Percentiles rank a stretch among this genome's conserved stretches.
phyloP scores from a whole-genome alignment of 2,797 vertebrate species.

The Monodelphis domestica region DNA sequence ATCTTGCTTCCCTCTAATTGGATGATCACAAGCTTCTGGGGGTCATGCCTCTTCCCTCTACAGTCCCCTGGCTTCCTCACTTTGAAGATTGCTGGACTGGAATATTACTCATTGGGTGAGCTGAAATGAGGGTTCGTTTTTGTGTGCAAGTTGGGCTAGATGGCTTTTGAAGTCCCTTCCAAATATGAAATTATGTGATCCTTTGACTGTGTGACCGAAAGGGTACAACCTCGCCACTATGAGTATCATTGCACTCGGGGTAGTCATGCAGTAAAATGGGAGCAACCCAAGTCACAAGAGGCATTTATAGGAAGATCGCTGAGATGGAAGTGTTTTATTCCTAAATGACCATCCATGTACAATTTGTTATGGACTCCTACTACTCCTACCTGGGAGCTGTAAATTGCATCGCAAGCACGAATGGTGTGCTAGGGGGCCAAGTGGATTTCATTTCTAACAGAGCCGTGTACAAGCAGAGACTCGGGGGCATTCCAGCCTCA shows the following conservation, averaged over 20 bases:
- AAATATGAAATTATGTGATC: neutral
- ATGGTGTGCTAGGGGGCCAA: slow-evolving; percentile 32
- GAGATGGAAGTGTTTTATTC: slow-evolving; percentile 26
- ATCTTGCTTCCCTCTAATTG: neutral
- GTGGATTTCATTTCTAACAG: slow-evolving; percentile 64
- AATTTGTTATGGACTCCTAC: slow-evolving; percentile 36
- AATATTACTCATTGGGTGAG: neutral
- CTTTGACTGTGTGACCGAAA: neutral
- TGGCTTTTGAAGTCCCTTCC: neutral
- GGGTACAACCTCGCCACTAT: neutral
- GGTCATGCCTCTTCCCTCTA: neutral
- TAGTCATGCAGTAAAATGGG: neutral
- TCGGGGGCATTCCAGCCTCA: slow-evolving; percentile 45
- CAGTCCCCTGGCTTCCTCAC: neutral
- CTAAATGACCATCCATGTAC: slow-evolving; percentile 16
- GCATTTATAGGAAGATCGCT: slow-evolving; percentile 31
- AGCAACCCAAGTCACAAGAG: slow-evolving; percentile 32
- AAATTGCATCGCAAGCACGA: slow-evolving; percentile 56
- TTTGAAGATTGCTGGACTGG: neutral
- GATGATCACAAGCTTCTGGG: neutral
- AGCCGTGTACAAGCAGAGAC: slow-evolving; percentile 44
- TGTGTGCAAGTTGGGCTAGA: neutral
- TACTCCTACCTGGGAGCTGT: slow-evolving; percentile 58
- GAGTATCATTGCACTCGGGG: neutral
- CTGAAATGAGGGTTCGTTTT: neutral